Percentiles rank a stretch among this genome's conserved stretches.
Evolutionary conservation across 1,140 invertebrate species (phyloP).

Genomic region (Eueides isabella): DNA sequence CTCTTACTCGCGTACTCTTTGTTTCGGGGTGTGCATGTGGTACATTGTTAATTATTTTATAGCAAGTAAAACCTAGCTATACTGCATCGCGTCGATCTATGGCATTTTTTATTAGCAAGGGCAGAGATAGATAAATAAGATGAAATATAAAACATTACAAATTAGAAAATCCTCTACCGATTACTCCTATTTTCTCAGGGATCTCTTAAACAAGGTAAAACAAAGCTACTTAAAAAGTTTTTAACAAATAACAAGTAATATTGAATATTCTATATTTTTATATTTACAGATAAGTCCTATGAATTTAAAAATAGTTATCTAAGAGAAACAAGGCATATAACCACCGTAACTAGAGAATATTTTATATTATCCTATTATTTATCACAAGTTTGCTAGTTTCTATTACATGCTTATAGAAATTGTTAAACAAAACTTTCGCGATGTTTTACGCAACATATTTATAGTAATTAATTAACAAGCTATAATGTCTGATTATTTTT

Average conservation of each 20-base stretch:
- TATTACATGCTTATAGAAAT: not conserved
- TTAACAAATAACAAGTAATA: not conserved
- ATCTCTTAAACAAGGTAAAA: no score
- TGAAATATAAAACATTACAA: no score
- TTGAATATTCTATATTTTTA: not conserved
- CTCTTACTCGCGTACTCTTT: constrained; percentile 7
- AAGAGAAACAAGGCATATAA: no score
- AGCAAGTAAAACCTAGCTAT: not conserved
- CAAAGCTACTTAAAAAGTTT: not conserved
- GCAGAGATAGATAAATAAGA: not conserved
- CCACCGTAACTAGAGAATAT: no score
- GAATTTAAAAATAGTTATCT: no score
- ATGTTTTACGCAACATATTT: not conserved
- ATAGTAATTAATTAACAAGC: not conserved
- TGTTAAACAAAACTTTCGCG: not conserved
- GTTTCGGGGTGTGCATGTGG: constrained; percentile 5
- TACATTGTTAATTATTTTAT: constrained; percentile 7
- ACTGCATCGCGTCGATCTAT: not conserved
- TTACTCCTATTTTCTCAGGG: no score
- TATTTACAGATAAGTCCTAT: no score
- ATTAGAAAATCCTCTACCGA: no score
- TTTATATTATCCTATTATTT: not conserved
- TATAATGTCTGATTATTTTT: constrained; percentile 5
- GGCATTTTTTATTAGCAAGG: not conserved
- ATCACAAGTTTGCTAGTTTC: not conserved